Evolutionary conservation across 2,113 vertebrate genomes (phyloP), one percentile per base, ranked within the genome.

Genomic region (Propithecus coquereli): DNA sequence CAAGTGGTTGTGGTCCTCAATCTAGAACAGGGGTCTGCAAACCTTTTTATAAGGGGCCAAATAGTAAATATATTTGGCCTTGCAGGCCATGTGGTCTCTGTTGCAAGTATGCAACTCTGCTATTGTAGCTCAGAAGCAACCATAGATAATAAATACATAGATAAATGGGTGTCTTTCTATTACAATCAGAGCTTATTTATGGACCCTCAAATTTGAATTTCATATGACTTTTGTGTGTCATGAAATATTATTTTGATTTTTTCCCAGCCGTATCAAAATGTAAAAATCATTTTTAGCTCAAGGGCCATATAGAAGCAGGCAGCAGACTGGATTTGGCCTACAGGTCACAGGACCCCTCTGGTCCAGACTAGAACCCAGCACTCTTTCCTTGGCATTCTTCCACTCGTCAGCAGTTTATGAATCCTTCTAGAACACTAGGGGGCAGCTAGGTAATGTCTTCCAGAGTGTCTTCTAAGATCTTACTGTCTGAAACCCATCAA

Each of bases 361-460:
- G n/a, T 63, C 17, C 93, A 59, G 47, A 70, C 25, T 89, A 50
- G 94, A 94, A 79, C 40, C 54, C 47, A 45, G 12, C 0, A 43
- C 74, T 47, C 43, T 50, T 86, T 65, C 57, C 47, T 74, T 80
- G 65, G 43, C 50, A 22, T 65, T 77, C 50, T 88, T 86, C 45
- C n/a, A 37, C 47, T 82, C 25, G n/a, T 85, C 61, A 61, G 57
- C 68, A 40, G 27, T 83, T 94, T 57, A 40, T 76, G 34, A 88
- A 77, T 74, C 34, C 90, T 93, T 93, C 63, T 79, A 37, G 70
- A 95, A 94, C 91, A 95, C 83, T 90, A 96, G 93, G 87, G 91
- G 92, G 87, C 93, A 95, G 84, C 90, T 96, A 61, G 91, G 65
- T 45, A 47, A 90, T 87, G 27, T 84, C 74, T 86, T 89, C 88